A percentile compares a stretch with the other conserved stretches of the same genome.
These are phyloP conservation scores for Drosophila melanosoma DNA, from an alignment of 2,888 invertebrate genomes.

Conservation along the genomic window DNA sequence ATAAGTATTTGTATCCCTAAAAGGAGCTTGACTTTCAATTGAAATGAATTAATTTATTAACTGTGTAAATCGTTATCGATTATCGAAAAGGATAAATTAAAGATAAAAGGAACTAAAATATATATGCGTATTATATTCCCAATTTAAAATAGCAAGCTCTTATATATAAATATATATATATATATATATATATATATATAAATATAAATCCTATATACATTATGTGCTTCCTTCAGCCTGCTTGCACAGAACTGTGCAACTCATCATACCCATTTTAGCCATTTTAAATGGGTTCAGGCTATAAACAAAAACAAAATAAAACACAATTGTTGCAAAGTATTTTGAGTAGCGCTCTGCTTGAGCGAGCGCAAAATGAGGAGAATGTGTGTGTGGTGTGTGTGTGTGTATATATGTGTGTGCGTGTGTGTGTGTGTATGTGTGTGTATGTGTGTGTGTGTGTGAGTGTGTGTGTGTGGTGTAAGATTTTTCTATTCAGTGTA, in stretches of 20 bases:
- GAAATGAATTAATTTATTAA: no score
- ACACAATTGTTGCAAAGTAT: conserved; percentile 17
- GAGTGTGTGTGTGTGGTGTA: not conserved
- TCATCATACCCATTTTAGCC: not conserved
- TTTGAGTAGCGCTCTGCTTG: conserved; percentile 44
- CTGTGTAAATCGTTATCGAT: no score
- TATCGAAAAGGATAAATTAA: no score
- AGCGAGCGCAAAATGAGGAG: conserved; percentile 18
- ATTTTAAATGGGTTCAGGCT: not conserved
- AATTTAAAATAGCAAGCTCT: not conserved
- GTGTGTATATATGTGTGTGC: not conserved
- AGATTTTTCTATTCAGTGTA: not conserved
- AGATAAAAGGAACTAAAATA: not conserved
- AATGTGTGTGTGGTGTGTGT: not conserved
- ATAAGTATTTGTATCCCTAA: no score
- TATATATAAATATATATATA: no score
- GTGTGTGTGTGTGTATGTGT: not conserved
- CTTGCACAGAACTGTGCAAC: not conserved
- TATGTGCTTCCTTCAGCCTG: not conserved
- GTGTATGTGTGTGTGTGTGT: not conserved
- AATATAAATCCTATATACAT: no score
- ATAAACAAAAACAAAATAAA: conserved; percentile 16
- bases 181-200: no score
- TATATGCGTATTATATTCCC: not conserved
- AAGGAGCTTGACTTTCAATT: no score